Evolutionary conservation across 2,113 vertebrate genomes (phyloP), one percentile per base, ranked within the genome.

Genomic region (Bubo blakistoni): DNA sequence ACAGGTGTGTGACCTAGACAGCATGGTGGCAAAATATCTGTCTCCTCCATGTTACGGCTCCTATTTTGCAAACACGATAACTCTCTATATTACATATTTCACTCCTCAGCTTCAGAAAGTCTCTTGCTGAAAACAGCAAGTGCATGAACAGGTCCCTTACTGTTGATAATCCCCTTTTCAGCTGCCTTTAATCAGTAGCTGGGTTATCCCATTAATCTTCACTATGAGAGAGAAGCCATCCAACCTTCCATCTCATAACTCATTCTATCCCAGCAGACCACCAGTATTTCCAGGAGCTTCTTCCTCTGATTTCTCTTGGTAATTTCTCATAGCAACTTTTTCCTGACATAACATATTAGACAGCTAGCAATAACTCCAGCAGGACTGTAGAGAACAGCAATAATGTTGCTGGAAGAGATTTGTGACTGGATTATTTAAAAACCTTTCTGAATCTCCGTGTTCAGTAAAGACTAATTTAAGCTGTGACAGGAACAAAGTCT

Each of bases 211-310:
- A 92, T 94, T 83, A 93, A 96, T 94, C 88, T 95, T 93, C 38
- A 38, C 34, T 59, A 38, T 25, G 27, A 92, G 71, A 94, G 34
- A 83, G 30, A 22, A 94, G 29, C 34, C 67, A 88, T 90, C 71
- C 74, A 90, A 83, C 16, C 38, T 49, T 49, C 27, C 84, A 79
- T 27, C 26, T 91, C 69, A 81, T 47, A 89, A 18, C 34, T 82
- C 76, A 88, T 95, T 96, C 94, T 87, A 38, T 94, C 92, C 74
- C 87, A 91, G 59, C 0, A 0, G 94, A 82, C 58, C 42, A 46
- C 19, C 20, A 54, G 38, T 71, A 74, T 42, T 91, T 92, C 91
- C 83, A 90, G 70, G 78, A 97, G 89, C 86, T 94, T 94, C 92
- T 79, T 97, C 73, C 86, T 94, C 94, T 3, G 3, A 73, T 92